phyloP scores from a whole-genome alignment of 2,888 invertebrate species.

The Trichopoda pennipes region DNA sequence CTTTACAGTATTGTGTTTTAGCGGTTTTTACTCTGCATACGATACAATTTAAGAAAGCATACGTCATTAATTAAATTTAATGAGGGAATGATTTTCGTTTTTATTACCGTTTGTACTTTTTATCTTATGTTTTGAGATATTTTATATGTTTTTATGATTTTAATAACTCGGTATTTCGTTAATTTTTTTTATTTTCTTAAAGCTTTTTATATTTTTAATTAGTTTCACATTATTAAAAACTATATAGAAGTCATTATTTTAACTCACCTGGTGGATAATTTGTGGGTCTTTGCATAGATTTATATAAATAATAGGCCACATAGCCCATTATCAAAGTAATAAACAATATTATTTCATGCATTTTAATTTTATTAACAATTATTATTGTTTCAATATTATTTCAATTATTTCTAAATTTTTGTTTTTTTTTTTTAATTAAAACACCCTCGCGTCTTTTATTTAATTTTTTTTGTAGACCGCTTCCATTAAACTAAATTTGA shows the following conservation, averaged over 20 bases:
- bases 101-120: no score
- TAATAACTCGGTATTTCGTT: no score
- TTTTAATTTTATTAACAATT: slow-evolving; percentile 48
- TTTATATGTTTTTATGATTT: no score
- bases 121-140: no score
- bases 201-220: no score
- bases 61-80: no score
- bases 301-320: slow-evolving; percentile 72
- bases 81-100: no score
- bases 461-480: background rate
- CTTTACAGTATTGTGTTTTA: no score
- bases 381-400: background rate
- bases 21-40: no score
- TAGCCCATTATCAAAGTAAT: slow-evolving; percentile 71
- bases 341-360: slow-evolving; percentile 74
- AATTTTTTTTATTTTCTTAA: no score
- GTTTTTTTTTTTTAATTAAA: background rate
- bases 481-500: slow-evolving; percentile 11
- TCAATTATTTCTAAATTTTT: background rate
- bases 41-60: no score
- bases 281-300: slow-evolving; percentile 73
- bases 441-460: slow-evolving; percentile 4
- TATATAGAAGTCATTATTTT: background rate
- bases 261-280: slow-evolving; percentile 78
- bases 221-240: no score